phyloP scores from a whole-genome alignment of 2,113 vertebrate species.

The Lamprotornis superbus region DNA sequence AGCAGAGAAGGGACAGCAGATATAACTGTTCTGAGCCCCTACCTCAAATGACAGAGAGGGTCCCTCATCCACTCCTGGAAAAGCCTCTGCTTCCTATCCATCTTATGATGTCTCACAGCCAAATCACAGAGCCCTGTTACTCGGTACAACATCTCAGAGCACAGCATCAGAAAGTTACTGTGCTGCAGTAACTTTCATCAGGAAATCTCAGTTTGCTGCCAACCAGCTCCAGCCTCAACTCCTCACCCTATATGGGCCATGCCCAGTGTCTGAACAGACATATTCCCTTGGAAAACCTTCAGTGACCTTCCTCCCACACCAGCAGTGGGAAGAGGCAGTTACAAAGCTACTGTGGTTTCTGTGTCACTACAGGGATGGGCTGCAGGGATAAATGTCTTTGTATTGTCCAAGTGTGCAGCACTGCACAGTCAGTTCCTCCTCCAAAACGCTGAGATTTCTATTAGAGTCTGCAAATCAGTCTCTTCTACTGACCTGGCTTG shows the following conservation, averaged over 20 bases:
- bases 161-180: too few relatives aligned
- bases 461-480: background rate
- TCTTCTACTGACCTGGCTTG: background rate
- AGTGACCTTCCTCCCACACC: background rate
- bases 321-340: background rate
- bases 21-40: background rate
- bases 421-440: background rate
- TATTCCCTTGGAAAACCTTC: background rate
- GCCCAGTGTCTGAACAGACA: background rate
- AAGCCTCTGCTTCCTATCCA: background rate
- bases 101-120: accelerated
- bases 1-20: background rate
- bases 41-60: background rate
- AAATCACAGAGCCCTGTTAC: background rate
- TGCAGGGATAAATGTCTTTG: background rate
- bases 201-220: background rate
- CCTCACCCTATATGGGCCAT: accelerated
- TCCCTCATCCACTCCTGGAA: background rate
- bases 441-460: background rate
- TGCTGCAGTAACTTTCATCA: background rate
- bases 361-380: background rate
- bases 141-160: background rate
- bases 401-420: background rate
- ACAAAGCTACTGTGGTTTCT: background rate
- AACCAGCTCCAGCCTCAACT: background rate